Percentiles rank a stretch among this genome's conserved stretches.
Conservation (phyloP, 2,797 vertebrate genomes). For the Clamator glandarius region DNA sequence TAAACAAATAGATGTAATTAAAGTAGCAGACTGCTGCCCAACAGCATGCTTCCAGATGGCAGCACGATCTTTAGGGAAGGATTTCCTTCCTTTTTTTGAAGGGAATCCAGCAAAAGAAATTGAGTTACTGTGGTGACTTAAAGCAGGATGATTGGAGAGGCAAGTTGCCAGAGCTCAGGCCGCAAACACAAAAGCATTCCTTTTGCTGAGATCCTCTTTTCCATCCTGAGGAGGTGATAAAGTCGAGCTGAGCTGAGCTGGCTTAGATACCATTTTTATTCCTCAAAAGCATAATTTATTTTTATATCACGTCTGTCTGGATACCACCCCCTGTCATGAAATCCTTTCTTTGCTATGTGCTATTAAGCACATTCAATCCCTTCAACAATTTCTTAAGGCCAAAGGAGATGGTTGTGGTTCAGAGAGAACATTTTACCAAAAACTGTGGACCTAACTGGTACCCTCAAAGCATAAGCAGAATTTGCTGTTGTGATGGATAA, state of each 20-base stretch:
- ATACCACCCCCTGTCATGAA: not conserved
- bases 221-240: not conserved
- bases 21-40: conserved; percentile 5
- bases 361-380: not conserved
- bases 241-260: not conserved
- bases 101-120: not conserved
- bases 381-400: not conserved
- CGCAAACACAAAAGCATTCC: not conserved
- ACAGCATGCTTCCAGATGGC: conserved; percentile 35
- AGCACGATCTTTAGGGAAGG: not conserved
- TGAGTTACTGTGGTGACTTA: not conserved
- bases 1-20: not conserved
- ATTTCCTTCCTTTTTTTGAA: not conserved
- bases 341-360: not conserved
- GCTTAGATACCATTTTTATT: not conserved
- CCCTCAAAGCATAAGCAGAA: not conserved
- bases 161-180: too few relatives aligned
- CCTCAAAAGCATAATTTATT: not conserved
- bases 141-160: not conserved
- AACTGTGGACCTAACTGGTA: not conserved
- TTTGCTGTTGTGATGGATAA: not conserved
- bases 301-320: not conserved
- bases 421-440: not conserved
- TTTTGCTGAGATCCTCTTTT: not conserved
- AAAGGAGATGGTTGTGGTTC: not conserved